These are phyloP conservation scores for Chlamydotis undulata DNA, from an alignment of 2,113 vertebrate species.

Conservation along the genomic window DNA sequence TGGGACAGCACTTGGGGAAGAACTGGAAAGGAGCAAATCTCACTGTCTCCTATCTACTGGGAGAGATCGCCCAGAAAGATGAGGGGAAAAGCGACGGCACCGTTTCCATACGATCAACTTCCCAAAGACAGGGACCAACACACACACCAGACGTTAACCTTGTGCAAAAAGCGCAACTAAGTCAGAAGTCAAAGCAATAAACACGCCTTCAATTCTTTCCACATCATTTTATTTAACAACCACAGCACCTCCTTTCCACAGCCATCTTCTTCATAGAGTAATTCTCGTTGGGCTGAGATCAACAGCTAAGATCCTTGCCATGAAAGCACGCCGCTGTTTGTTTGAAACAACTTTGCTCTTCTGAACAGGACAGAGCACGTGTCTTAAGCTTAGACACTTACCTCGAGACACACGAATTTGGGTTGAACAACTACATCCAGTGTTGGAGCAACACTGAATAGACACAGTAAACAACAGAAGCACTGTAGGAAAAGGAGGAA, in stretches of 20 bases:
- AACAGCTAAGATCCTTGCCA: neutral
- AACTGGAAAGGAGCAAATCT: neutral
- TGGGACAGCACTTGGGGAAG: accelerated
- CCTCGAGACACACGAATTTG: neutral
- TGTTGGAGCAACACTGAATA: neutral
- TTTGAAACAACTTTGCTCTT: neutral
- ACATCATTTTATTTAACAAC: neutral
- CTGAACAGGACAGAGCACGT: neutral
- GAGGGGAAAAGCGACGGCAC: neutral
- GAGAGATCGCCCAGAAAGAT: neutral
- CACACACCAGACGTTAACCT: neutral
- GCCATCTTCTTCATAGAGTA: neutral
- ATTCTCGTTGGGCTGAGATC: neutral
- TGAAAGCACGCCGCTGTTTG: neutral
- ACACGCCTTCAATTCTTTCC: neutral
- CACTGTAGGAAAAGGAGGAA: neutral
- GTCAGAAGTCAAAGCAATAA: neutral
- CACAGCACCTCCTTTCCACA: neutral
- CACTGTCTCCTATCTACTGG: neutral
- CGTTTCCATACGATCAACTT: neutral
- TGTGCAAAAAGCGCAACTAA: neutral
- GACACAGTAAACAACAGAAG: neutral
- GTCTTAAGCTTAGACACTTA: neutral
- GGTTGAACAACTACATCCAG: neutral
- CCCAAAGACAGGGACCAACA: neutral